A percentile compares a stretch with the other conserved stretches of the same genome.
These are phyloP conservation scores for Rhizoglyphus robini DNA, from an alignment of 1,140 invertebrate species.

Conservation along the genomic window DNA sequence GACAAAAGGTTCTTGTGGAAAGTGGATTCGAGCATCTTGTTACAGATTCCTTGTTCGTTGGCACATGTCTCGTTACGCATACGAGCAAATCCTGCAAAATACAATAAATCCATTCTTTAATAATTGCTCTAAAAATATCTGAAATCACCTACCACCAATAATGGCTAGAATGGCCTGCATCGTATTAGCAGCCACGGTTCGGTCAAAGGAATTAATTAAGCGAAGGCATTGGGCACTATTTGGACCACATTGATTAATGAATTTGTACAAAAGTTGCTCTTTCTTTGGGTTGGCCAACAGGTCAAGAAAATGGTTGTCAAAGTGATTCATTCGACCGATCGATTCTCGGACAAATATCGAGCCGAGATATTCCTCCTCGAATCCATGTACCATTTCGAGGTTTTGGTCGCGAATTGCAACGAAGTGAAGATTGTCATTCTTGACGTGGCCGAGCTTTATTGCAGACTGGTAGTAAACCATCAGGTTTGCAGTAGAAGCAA, in stretches of 20 bases:
- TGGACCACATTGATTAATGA: conserved; percentile 6
- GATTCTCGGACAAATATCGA: conserved; percentile 9
- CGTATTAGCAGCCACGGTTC: conserved; percentile 5
- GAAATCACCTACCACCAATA: conserved; percentile 4
- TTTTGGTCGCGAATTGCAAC: conserved; percentile 14
- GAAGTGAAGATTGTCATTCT: not conserved
- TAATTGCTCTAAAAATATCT: not conserved
- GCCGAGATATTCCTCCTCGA: conserved; percentile 11
- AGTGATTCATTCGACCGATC: not conserved
- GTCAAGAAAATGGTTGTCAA: conserved; percentile 17
- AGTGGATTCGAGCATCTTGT: not conserved
- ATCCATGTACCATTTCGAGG: conserved; percentile 6
- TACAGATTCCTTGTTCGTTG: conserved; percentile 15
- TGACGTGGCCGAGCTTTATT: not conserved
- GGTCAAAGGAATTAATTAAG: conserved; percentile 5
- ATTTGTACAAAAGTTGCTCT: not conserved
- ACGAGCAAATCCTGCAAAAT: conserved; percentile 8
- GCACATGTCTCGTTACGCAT: conserved; percentile 15
- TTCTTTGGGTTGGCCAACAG: conserved; percentile 6
- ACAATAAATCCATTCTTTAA: too few species aligned
- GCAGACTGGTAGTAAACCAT: not conserved
- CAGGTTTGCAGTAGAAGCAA: not conserved
- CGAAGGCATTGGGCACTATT: conserved; percentile 11
- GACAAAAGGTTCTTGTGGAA: not conserved
- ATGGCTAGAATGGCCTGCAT: conserved; percentile 17